Percentiles rank a stretch among this genome's conserved stretches.
Evolutionary conservation across 2,113 vertebrate genomes (phyloP).

Genomic region (Buteo buteo): DNA sequence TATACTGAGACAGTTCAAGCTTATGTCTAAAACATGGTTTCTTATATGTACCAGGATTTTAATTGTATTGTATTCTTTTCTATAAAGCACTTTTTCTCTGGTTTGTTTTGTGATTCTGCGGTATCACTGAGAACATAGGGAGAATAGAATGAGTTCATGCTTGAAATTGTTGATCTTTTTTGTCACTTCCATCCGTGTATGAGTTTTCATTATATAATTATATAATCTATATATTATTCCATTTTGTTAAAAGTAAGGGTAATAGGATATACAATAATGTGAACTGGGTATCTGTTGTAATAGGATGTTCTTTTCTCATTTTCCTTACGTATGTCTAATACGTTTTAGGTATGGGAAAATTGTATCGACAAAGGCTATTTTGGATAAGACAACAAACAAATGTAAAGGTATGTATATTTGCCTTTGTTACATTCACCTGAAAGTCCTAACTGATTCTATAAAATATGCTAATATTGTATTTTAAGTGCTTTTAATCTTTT

Average conservation of each 20-base stretch:
- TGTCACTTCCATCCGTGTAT: background rate
- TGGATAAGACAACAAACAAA: constrained; percentile 99
- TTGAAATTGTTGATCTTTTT: background rate
- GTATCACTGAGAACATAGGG: background rate
- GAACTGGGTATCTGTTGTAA: background rate
- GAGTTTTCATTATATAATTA: background rate
- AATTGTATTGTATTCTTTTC: background rate
- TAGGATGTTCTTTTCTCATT: background rate
- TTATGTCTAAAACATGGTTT: background rate
- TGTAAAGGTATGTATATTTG: constrained; percentile 89
- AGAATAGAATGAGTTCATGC: background rate
- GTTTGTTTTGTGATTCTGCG: background rate
- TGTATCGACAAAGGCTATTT: constrained; percentile 97
- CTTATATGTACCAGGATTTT: background rate
- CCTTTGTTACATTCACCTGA: background rate
- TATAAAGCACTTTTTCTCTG: background rate
- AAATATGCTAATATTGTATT: background rate
- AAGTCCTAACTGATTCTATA: background rate
- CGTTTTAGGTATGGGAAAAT: constrained; percentile 95
- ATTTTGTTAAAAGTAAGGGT: background rate
- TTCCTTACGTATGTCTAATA: constrained; percentile 45
- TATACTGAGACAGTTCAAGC: background rate
- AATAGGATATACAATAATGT: background rate
- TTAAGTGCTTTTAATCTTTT: background rate
- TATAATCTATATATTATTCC: background rate